These are phyloP conservation scores for Lobophora halterata DNA, from an alignment of 2,888 invertebrate genomes.

Conservation along the genomic window DNA sequence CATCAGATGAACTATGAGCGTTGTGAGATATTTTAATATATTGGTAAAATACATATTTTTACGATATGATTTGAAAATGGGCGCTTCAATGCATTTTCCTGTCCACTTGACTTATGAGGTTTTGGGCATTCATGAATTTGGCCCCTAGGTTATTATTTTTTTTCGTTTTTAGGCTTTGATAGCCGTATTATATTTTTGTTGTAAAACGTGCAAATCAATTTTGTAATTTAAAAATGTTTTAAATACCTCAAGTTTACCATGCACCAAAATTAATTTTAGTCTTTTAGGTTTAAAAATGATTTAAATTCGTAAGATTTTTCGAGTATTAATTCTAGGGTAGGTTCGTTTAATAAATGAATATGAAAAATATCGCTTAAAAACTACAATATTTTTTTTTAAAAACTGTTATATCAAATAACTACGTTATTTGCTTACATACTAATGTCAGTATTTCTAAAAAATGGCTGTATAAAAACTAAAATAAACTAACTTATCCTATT, in stretches of 20 bases:
- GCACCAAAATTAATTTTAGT: conserved; percentile 73
- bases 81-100: background rate
- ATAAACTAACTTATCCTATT: conserved; percentile 51
- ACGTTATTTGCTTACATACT: conserved; percentile 14
- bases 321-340: conserved; percentile 63
- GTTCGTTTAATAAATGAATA: conserved; percentile 40
- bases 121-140: conserved; percentile 4
- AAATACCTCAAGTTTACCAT: conserved; percentile 79
- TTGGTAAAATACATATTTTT: conserved; percentile 40
- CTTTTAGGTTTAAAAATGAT: conserved; percentile 50
- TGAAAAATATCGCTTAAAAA: conserved; percentile 11
- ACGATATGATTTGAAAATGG: conserved; percentile 2
- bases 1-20: conserved; percentile 74
- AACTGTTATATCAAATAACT: conserved; percentile 2
- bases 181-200: conserved; percentile 19
- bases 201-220: conserved; percentile 25
- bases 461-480: conserved; percentile 29
- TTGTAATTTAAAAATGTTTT: conserved; percentile 44
- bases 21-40: conserved; percentile 62
- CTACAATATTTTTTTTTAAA: too few species aligned
- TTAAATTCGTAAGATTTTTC: conserved; percentile 43
- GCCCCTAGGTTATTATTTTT: conserved; percentile 21
- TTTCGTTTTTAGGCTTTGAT: conserved; percentile 28
- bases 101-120: background rate
- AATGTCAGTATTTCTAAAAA: conserved; percentile 23